These are phyloP conservation scores for Sphecodes monilicornis DNA, from an alignment of 2,888 invertebrate species.

Conservation along the genomic window DNA sequence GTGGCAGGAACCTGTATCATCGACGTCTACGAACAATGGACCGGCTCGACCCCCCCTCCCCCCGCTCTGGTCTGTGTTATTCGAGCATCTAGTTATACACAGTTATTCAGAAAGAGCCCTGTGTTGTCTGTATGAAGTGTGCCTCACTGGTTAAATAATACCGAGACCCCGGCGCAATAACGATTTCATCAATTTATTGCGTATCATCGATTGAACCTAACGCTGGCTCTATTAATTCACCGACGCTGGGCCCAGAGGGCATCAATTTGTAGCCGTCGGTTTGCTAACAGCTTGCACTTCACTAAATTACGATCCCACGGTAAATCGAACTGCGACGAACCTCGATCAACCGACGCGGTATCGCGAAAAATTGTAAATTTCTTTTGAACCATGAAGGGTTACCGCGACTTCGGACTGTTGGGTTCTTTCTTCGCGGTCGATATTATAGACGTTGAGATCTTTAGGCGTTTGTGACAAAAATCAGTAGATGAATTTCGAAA, in stretches of 20 bases:
- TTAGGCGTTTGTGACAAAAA: too few species aligned
- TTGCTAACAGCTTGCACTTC: slow-evolving; percentile 61
- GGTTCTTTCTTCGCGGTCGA: too few species aligned
- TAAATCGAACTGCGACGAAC: slow-evolving; percentile 58
- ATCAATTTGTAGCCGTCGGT: slow-evolving; percentile 72
- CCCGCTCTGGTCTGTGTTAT: slow-evolving; percentile 56
- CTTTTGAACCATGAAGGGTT: too few species aligned
- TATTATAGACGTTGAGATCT: too few species aligned
- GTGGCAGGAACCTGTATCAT: slow-evolving; percentile 48
- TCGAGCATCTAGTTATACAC: slow-evolving; percentile 60
- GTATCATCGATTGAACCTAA: slow-evolving; percentile 69
- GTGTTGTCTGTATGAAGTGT: slow-evolving; percentile 53
- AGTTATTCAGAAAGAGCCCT: slow-evolving; percentile 51
- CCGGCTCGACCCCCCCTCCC: background rate
- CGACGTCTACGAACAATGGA: slow-evolving; percentile 60
- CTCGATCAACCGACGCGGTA: too few species aligned
- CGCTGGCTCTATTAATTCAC: slow-evolving; percentile 70
- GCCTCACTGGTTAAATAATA: slow-evolving; percentile 67
- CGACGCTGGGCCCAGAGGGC: slow-evolving; percentile 71
- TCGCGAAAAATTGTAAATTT: slow-evolving; percentile 55
- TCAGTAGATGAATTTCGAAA: too few species aligned
- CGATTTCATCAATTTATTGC: slow-evolving; percentile 73
- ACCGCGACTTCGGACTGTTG: too few species aligned
- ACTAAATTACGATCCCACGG: slow-evolving; percentile 61
- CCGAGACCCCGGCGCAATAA: slow-evolving; percentile 61